These are phyloP conservation scores for Plecturocebus donacophilus DNA, from an alignment of 2,113 vertebrate genomes.

Conservation along the genomic window DNA sequence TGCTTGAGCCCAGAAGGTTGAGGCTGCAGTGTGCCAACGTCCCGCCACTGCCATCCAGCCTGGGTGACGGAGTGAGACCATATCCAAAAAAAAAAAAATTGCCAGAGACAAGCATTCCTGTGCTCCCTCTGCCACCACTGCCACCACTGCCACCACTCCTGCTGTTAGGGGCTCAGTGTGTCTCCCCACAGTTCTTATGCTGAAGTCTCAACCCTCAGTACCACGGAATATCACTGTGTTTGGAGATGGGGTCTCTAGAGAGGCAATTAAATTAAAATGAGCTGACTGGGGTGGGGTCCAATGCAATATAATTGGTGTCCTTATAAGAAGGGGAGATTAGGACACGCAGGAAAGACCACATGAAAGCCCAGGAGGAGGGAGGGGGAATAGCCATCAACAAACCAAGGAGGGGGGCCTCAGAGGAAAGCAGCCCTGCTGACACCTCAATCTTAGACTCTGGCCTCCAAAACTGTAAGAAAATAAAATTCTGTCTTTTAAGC, in stretches of 20 bases:
- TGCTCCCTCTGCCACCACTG: rapidly evolving
- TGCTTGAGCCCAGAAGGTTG: too few relatives aligned
- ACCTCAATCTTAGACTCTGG: background rate
- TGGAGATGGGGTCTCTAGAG: background rate
- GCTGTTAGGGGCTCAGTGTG: background rate
- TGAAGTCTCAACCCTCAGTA: background rate
- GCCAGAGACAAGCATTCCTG: too few relatives aligned
- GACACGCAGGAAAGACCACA: background rate
- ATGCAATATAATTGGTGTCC: background rate
- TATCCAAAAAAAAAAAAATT: too few relatives aligned
- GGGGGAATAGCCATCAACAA: background rate
- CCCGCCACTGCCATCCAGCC: too few relatives aligned
- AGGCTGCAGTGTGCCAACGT: too few relatives aligned
- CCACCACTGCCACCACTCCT: background rate
- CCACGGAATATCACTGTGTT: background rate
- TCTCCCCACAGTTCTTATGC: background rate
- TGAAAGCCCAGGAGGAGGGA: background rate
- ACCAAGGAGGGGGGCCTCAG: background rate
- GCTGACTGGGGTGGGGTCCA: background rate
- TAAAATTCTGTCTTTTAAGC: background rate
- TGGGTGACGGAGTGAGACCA: too few relatives aligned
- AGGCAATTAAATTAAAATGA: background rate
- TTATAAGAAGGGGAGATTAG: background rate
- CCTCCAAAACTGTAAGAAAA: background rate
- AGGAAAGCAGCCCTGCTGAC: background rate